Base-by-base conservation (phyloP, 2,888 invertebrate species). In the Sminthurides aquaticus region DNA sequence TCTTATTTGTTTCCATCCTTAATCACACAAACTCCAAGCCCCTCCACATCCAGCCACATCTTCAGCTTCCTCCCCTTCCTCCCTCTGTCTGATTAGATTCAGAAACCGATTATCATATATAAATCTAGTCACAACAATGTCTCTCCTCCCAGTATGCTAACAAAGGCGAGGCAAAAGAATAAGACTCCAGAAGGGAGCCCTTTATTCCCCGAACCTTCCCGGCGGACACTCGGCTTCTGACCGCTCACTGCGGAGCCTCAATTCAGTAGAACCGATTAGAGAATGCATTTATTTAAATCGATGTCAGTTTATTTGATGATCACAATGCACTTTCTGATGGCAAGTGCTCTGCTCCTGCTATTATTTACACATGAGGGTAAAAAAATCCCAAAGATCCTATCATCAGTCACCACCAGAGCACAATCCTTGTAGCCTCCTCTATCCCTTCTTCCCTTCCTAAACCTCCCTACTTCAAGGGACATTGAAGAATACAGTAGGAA, bases 271-370 rank as follows among this genome's bases (percentile, higher is more conserved):
- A 27, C 22, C 25, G 25, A 56, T 56, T 56, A 56, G 18, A 56
- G 28, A n/a, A 22, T 27, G 28, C 28, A 56, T 56, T 56, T 26
- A 56, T 56, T 26, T 56, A 27, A 27, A 26, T 56, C 57, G 25
- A 26, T 56, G 28, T 56, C 25, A 26, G 26, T 15, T 26, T 26
- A 26, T 56, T 56, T 20, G n/a, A 52, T 52, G 11, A 22, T 22
- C 24, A 20, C 24, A 20, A 52, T 22, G 24, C 5, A 18, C 48
- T 43, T 11, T 43, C 24, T 20, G 20, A 52, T 52, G 24, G 54
- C 54, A 22, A 52, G 24, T 52, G 54, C 8, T 34, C 43, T 34
- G 8, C 15, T 34, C 43, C 54, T 52, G 24, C 54, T 52, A 52
- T 24, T 52, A n/a, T 52, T 52, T 24, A 52, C 54, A 24, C 24